A percentile compares a stretch with the other conserved stretches of the same genome.
Conservation (phyloP, 2,888 invertebrate species). For the Macroteleia sp. region DNA sequence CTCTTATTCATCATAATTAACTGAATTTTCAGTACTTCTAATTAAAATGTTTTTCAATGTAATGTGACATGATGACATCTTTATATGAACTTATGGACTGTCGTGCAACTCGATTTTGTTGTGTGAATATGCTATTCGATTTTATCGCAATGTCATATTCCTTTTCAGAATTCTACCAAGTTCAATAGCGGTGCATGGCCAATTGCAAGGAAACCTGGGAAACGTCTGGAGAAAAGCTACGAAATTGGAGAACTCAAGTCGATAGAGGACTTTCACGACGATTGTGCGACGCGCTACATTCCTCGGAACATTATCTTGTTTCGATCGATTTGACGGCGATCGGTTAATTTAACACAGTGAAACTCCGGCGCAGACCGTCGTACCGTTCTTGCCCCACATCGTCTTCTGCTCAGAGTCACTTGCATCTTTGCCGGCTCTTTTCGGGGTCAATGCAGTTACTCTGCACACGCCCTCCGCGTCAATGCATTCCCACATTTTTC, state of each 20-base stretch:
- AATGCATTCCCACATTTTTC: slow-evolving; percentile 50
- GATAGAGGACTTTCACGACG: slow-evolving; percentile 73
- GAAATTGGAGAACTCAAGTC: slow-evolving; percentile 42
- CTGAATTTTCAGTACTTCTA: too few species aligned
- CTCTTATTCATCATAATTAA: too few species aligned
- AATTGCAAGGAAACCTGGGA: slow-evolving; percentile 26
- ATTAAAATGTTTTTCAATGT: too few species aligned
- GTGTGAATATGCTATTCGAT: too few species aligned
- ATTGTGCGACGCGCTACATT: slow-evolving; percentile 74
- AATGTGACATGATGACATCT: too few species aligned
- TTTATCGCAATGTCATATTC: too few species aligned
- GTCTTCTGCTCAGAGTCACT: too few species aligned
- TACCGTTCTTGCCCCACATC: slow-evolving; percentile 65
- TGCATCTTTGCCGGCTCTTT: slow-evolving; percentile 61
- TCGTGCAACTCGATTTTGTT: too few species aligned
- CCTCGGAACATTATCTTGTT: slow-evolving; percentile 73
- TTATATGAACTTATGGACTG: too few species aligned
- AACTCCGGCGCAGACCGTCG: slow-evolving; percentile 67
- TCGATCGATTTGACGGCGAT: slow-evolving; percentile 77
- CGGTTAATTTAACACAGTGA: slow-evolving; percentile 79
- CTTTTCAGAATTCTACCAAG: too few species aligned
- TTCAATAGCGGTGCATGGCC: slow-evolving; percentile 28
- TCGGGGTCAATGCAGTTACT: slow-evolving; percentile 64
- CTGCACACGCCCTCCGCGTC: slow-evolving; percentile 54
- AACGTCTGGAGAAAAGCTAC: slow-evolving; percentile 36